Conservation (phyloP, 2,888 invertebrate genomes). For the Diaprepes abbreviatus region DNA sequence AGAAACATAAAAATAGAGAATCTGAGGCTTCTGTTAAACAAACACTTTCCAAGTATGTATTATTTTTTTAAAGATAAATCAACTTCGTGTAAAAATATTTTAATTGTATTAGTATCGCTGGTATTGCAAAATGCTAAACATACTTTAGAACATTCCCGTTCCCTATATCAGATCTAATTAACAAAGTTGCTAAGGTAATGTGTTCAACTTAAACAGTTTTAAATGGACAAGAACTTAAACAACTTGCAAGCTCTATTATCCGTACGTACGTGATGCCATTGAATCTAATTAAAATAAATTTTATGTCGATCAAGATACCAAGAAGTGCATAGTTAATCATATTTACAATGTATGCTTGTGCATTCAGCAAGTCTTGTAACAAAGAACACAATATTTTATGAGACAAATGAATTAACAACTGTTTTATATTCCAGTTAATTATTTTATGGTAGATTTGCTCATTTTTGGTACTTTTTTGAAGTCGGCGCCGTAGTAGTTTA, state of each 20-base stretch:
- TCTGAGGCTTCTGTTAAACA: no score
- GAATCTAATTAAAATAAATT: constrained; percentile 2
- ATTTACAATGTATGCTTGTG: no score
- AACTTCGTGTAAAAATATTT: background rate
- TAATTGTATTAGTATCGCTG: background rate
- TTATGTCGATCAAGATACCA: background rate
- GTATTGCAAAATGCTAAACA: background rate
- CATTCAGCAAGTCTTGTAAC: no score
- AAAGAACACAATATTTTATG: no score
- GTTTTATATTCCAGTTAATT: no score
- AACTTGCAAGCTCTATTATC: constrained; percentile 6
- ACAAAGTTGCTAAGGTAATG: constrained; percentile 2
- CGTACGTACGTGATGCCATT: background rate
- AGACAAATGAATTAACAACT: no score
- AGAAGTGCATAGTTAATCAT: background rate
- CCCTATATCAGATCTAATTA: constrained; percentile 5
- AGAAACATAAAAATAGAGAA: no score
- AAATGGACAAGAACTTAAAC: constrained; percentile 12
- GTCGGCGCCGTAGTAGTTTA: no score
- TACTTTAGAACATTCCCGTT: background rate
- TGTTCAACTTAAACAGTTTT: constrained; percentile 6
- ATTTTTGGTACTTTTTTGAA: no score
- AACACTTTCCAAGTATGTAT: no score
- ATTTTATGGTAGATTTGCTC: no score
- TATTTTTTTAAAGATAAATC: background rate